Percentiles rank a stretch among this genome's conserved stretches.
phyloP scores from a whole-genome alignment of 2,888 invertebrate species.

The Drosophila subsilvestris region DNA sequence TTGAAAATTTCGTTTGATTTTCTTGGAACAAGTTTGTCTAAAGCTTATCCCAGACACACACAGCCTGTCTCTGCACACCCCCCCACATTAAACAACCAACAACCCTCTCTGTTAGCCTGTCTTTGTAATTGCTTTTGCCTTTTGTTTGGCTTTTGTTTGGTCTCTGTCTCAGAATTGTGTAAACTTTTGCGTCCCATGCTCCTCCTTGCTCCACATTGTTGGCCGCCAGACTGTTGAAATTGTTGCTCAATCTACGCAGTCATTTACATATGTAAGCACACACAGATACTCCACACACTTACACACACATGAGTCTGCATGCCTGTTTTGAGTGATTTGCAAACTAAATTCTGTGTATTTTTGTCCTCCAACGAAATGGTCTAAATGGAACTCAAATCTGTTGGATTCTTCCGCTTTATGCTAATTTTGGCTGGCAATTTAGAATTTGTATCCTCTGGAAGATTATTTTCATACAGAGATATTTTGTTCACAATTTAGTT shows the following conservation, averaged over 20 bases:
- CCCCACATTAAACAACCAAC: too few species aligned
- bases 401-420: conserved; percentile 45
- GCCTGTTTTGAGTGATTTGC: conserved; percentile 58
- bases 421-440: conserved; percentile 53
- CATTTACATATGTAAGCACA: conserved; percentile 36
- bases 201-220: conserved; percentile 52
- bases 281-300: conserved; percentile 11
- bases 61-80: background rate
- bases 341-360: conserved; percentile 66
- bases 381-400: conserved; percentile 4
- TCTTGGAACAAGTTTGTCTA: conserved; percentile 42
- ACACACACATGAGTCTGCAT: conserved; percentile 22
- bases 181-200: conserved; percentile 42
- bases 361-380: conserved; percentile 22
- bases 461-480: conserved; percentile 10
- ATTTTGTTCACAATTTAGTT: conserved; percentile 10
- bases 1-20: conserved; percentile 75
- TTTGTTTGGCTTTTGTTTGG: conserved; percentile 66
- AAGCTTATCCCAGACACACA: conserved; percentile 17
- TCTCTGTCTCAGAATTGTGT: conserved; percentile 55
- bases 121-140: conserved; percentile 73
- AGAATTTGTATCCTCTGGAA: conserved; percentile 5
- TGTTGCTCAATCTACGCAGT: conserved; percentile 57
- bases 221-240: conserved; percentile 55
- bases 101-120: conserved; percentile 17